Evolutionary conservation across 2,797 vertebrate species (phyloP), one percentile per base, ranked within the genome.

Genomic region (Streptopelia turtur): DNA sequence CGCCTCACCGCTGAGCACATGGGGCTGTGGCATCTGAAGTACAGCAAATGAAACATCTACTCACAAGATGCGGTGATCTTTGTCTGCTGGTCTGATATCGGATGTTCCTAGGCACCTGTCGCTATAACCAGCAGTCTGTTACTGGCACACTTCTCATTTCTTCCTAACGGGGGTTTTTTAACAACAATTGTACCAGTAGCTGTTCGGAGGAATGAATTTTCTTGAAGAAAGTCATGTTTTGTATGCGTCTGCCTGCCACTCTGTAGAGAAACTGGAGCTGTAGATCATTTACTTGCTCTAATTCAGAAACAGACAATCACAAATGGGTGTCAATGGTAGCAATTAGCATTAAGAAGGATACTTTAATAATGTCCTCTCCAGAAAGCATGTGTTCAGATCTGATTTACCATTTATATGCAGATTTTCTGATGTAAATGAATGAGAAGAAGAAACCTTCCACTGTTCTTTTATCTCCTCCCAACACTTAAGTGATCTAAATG

Each of bases 391-490:
- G 82, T 86, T 59, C 69, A 65, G 52, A 66, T 78, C 45, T 75
- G 81, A 94, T 92, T 93, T 91, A 80, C 85, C 75, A 90, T 94
- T 90, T 84, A 90, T 90, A 80, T 86, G 93, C 83, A 95, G 96
- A 91, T 95, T 93, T 71, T 63, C 49, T 63, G 63, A 74, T 93
- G 82, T 77, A 94, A 91, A 78, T 43, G 83, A 82, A 60, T 33
- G 18, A 50, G 82, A 57, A 37, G 77, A 59, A 59, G 75, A 81
- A 93, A 80, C 69, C 55, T 93, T 70, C 31, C 15, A 23, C 52
- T 60, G 33, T n/a, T 82, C 80, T 77, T 89, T 64, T 76, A 65
- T 69, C n/a, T 69, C 65, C 75, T 84, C 52, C 56, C 55, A 56
- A 57, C 82, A 72, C 79, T 52, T 78, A 87, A 93, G 55, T 71